Conservation (phyloP, 2,888 invertebrate species). For the Polietes domitor region DNA sequence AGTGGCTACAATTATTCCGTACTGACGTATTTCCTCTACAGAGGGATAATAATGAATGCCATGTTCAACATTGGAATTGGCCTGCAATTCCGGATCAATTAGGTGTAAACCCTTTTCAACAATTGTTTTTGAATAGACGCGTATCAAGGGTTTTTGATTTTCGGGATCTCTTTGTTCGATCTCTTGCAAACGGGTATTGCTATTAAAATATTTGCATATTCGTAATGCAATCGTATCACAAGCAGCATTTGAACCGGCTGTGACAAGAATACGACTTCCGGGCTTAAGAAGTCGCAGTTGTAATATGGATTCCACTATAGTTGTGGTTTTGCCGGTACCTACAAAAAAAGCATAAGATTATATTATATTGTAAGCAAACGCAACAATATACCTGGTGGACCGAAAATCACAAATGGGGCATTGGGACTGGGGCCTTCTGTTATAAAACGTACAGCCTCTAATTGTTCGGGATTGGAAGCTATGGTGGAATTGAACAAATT, state of each 20-base stretch:
- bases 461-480: conserved; percentile 83
- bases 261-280: conserved; percentile 83
- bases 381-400: conserved; percentile 88
- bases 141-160: conserved; percentile 76
- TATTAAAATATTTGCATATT: conserved; percentile 77
- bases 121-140: conserved; percentile 80
- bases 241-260: conserved; percentile 88
- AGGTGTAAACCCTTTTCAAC: conserved; percentile 74
- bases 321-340: conserved; percentile 89
- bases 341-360: not conserved
- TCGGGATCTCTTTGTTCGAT: conserved; percentile 69
- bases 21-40: not conserved
- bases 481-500: conserved; percentile 78
- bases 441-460: conserved; percentile 86
- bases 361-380: no score
- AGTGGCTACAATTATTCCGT: conserved; percentile 85
- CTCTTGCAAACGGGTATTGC: conserved; percentile 51
- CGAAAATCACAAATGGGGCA: conserved; percentile 91
- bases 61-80: conserved; percentile 79
- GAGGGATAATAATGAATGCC: conserved; percentile 51
- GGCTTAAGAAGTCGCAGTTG: conserved; percentile 82
- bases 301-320: conserved; percentile 86
- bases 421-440: conserved; percentile 83
- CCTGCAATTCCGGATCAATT: conserved; percentile 73
- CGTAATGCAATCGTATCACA: conserved; percentile 85